A percentile compares a stretch with the other conserved stretches of the same genome.
phyloP scores from a whole-genome alignment of 2,797 vertebrate species.

The Centropyge bicolor region DNA sequence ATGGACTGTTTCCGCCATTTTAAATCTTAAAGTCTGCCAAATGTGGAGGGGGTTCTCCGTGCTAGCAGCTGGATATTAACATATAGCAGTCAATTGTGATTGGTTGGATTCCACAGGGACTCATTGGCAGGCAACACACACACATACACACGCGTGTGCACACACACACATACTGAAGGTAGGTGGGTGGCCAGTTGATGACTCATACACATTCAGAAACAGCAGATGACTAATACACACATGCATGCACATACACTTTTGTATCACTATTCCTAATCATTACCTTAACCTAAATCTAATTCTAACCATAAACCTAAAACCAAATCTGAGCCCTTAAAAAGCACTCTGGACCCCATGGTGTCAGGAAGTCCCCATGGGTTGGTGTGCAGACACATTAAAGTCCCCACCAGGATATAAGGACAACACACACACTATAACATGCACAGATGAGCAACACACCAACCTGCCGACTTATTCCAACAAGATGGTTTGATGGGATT shows the following conservation, averaged over 20 bases:
- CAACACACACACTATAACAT: not conserved
- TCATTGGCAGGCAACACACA: conserved; percentile 8
- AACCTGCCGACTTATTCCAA: not conserved
- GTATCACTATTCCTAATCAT: too few species aligned
- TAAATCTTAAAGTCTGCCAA: not conserved
- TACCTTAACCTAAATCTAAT: too few species aligned
- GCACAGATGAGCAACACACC: not conserved
- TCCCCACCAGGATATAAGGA: too few species aligned
- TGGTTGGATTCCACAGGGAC: conserved; percentile 22
- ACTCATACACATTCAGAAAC: conserved; percentile 36
- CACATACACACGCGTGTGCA: not conserved
- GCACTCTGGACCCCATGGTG: too few species aligned
- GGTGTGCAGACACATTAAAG: too few species aligned
- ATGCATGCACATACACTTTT: not conserved
- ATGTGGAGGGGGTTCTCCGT: conserved; percentile 14
- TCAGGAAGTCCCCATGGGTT: too few species aligned
- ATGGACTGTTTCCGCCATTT: not conserved
- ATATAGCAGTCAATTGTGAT: conserved; percentile 27
- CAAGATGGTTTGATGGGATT: not conserved
- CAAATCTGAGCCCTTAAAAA: too few species aligned
- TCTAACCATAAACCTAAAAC: too few species aligned
- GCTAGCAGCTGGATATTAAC: conserved; percentile 25
- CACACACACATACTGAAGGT: not conserved
- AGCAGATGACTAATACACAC: conserved; percentile 27
- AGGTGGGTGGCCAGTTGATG: conserved; percentile 39